Evolutionary conservation across 2,113 vertebrate genomes (phyloP), one percentile per base, ranked within the genome.

Genomic region (Cyprinodon tularosa): DNA sequence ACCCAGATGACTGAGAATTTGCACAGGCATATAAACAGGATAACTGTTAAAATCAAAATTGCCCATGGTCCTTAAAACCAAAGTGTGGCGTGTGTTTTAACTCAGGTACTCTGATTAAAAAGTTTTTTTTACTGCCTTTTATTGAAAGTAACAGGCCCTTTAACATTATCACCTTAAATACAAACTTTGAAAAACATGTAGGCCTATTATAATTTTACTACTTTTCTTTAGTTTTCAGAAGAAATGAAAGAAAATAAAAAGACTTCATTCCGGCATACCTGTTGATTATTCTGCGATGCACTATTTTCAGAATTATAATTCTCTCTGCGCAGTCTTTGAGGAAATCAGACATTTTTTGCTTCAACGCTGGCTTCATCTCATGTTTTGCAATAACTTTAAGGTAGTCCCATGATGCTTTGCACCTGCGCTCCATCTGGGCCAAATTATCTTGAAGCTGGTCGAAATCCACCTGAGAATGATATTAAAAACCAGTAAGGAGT

Each of bases 361-460:
- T 99, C 82, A 99, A 86, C 48, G 92, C 94, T 62, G 95, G 94
- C 80, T 97, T 98, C 95, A 98, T 99, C 93, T 99, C 98, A 71
- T 99, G 95, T 89, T 99, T 99, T 63, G 97, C 96, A 76, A 99
- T 98, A 87, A 97, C 95, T 90, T 99, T 99, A 70, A 99, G 95
- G 90, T 99, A 96, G 94, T 99, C 98, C 98, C 97, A 99, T 2
- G 97, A 99, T 89, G 97, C 97, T 93, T 96, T 99, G 95, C 97
- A 99, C 74, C 97, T 90, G 83, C 94, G 95, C 88, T 99, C 98
- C 96, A 99, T 96, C 93, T 99, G 97, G 89, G 94, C 92, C 81
- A 99, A 92, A 91, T 96, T 99, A 87, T 99, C 97, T 86, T 98
- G 97, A 74, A 99, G 97, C 76, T 99, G 98, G 88, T 99, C 97